These are phyloP conservation scores for Pinna nobilis DNA, from an alignment of 1,140 invertebrate species.

Conservation along the genomic window DNA sequence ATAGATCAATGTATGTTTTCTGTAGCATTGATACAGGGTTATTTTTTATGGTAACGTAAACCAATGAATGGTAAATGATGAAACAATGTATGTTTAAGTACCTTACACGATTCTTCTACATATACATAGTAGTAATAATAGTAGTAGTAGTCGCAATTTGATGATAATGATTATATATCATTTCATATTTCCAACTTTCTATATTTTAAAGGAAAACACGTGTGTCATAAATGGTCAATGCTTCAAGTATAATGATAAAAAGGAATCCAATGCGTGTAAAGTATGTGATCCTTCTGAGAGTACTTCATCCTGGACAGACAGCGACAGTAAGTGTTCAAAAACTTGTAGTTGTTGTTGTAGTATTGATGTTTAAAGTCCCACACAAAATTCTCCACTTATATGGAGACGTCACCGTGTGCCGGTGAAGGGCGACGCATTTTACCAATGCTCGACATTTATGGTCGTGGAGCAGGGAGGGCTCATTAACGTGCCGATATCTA, in stretches of 20 bases:
- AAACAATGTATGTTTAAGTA: neutral
- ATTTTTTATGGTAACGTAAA: neutral
- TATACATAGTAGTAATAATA: neutral
- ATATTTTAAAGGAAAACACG: constrained; percentile 13
- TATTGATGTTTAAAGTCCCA: no score
- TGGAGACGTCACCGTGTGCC: no score
- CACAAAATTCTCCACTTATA: neutral
- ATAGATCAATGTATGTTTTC: neutral
- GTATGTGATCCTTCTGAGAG: constrained; percentile 32
- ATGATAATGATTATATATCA: neutral
- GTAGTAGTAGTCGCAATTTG: neutral
- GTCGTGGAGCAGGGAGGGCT: no score
- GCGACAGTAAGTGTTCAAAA: constrained; percentile 3
- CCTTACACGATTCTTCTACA: neutral
- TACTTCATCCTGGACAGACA: constrained; percentile 30
- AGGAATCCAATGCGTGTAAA: constrained; percentile 18
- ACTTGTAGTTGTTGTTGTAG: no score
- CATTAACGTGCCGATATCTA: no score
- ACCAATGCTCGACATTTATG: no score
- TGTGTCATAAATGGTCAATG: constrained; percentile 40
- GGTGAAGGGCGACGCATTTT: no score
- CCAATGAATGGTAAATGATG: neutral
- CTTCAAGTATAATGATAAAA: constrained; percentile 23
- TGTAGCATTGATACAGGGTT: neutral
- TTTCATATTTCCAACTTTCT: neutral